phyloP scores from a whole-genome alignment of 2,113 vertebrate species.

The Channa maculata region DNA sequence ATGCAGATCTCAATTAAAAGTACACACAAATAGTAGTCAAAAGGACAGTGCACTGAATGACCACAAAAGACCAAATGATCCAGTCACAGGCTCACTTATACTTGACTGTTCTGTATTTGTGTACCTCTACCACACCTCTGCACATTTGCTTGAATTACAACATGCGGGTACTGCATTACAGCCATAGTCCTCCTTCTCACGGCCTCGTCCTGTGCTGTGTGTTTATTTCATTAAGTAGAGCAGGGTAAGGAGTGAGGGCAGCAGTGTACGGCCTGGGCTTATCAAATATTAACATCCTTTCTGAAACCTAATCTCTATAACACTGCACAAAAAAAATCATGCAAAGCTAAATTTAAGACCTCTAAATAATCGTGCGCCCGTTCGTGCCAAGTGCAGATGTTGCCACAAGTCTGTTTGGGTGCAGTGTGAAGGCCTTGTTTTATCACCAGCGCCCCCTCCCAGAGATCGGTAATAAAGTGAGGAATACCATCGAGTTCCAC shows the following conservation, averaged over 20 bases:
- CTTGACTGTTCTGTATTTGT: no score
- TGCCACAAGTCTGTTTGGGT: slow-evolving; percentile 1
- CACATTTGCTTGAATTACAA: no score
- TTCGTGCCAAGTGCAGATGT: slow-evolving; percentile 7
- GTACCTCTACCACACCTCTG: no score
- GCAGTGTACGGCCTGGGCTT: not conserved
- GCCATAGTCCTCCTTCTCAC: no score
- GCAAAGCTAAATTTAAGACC: accelerated
- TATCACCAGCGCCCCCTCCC: not conserved
- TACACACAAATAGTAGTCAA: no score
- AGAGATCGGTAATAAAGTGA: slow-evolving; percentile 50
- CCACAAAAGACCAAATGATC: no score
- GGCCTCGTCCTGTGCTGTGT: no score
- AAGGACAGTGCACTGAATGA: no score
- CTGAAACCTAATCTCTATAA: not conserved
- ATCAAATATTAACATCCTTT: not conserved
- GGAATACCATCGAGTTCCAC: slow-evolving; percentile 54
- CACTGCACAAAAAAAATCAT: not conserved
- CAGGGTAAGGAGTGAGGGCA: not conserved
- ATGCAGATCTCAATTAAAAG: no score
- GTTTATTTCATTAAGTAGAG: no score
- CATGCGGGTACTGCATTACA: no score
- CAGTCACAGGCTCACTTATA: no score
- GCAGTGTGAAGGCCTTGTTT: slow-evolving; percentile 16
- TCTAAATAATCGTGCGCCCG: not conserved